These are phyloP conservation scores for Drosophila grimshawi DNA, from an alignment of 1,140 invertebrate genomes.

Conservation along the genomic window DNA sequence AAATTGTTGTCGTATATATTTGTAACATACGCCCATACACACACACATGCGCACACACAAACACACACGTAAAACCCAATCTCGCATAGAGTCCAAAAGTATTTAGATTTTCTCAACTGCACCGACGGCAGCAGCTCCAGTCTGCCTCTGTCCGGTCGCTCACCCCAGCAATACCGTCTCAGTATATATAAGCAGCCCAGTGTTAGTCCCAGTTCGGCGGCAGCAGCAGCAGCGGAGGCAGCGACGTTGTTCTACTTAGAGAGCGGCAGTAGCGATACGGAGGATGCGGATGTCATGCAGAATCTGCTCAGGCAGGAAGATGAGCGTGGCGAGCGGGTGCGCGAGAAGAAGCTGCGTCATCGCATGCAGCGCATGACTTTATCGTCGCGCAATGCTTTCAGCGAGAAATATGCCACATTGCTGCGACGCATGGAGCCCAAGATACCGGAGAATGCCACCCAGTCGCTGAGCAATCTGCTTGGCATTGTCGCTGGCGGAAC, in stretches of 20 bases:
- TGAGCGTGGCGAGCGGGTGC: constrained; percentile 83
- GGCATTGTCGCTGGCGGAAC: constrained; percentile 6
- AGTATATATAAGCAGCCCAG: constrained; percentile 66
- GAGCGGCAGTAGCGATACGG: constrained; percentile 68
- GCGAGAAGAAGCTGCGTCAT: constrained; percentile 85
- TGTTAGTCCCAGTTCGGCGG: constrained; percentile 38
- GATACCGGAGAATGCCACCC: constrained; percentile 71
- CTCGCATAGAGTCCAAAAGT: constrained; percentile 59
- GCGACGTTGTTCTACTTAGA: constrained; percentile 71
- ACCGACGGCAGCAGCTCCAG: constrained; percentile 63
- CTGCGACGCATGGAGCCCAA: constrained; percentile 80
- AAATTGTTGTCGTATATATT: constrained; percentile 54
- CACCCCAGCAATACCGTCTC: constrained; percentile 59
- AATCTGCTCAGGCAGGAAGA: constrained; percentile 86
- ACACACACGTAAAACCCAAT: constrained; percentile 4
- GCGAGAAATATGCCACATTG: constrained; percentile 85
- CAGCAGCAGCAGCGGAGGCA: constrained; percentile 57
- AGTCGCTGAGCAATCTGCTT: constrained; percentile 65
- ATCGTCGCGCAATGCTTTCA: constrained; percentile 86
- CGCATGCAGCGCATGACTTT: constrained; percentile 86
- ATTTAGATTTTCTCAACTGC: constrained; percentile 73
- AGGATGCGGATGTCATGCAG: constrained; percentile 71
- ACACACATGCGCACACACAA: not conserved
- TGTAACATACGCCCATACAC: constrained; percentile 45
- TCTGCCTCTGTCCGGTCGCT: constrained; percentile 54